Base-by-base conservation (phyloP, 2,797 vertebrate genomes). In the Tadarida brasiliensis region DNA sequence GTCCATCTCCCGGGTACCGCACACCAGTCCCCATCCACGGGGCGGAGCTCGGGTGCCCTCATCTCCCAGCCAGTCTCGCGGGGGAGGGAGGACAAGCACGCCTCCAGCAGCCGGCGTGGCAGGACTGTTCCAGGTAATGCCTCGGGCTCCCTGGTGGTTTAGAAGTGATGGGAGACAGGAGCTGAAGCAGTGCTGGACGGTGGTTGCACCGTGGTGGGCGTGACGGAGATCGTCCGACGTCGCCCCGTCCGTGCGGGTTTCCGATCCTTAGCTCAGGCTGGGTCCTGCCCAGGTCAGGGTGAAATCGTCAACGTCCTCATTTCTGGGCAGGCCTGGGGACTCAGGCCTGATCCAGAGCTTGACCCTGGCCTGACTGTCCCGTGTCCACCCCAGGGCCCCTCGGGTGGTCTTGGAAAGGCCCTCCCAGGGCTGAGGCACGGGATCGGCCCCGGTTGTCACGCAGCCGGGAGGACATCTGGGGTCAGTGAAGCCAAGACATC, bases 401-500 rank as follows among this genome's bases (percentile, higher is more conserved):
- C 63, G 49, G 68, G 33, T 39, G 17, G 82, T 80, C 44, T 54
- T 65, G 0, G 3, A 26, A 65, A 35, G 11, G 47, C 63, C 51
- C 35, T 77, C 22, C 44, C 71, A 16, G 44, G 73, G 49, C 30
- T 10, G 51, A 91, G 70, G 30, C 61, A 12, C 77, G 57, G 73
- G 57, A 39, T 47, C 30, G 11, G 26, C n/a, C 59, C 49, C 5
- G 7, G 35, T 86, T 39, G 15, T 28, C 61, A 77, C 61, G 68
- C 94, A 73, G 90, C 67, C 88, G 94, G 67, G 68, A 94, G 61
- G 49, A 85, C 92, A 90, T 95, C 92, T 94, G 80, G 65, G 74
- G 30, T 49, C 71, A 56, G 3, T 0, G 33, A 61, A 20, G 70
- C 92, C 76, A 76, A 39, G 51, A 67, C 16, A 22, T 68, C 77